Conservation (phyloP, 1,140 invertebrate species). For the Zaprionus taronus region DNA sequence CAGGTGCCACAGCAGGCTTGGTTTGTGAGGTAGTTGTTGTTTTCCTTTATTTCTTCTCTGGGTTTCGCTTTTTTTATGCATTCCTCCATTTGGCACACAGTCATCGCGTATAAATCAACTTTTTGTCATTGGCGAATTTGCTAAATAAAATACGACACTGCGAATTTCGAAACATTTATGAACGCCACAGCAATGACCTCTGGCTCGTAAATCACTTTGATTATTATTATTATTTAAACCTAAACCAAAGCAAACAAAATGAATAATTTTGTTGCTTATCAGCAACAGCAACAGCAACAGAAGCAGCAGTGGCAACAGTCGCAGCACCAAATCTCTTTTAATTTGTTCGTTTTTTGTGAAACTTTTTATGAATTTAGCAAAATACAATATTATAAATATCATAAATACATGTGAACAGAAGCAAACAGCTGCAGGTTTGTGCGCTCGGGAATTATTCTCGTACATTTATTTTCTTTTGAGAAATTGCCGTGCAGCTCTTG, state of each 20-base stretch:
- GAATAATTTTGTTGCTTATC: conserved; percentile 64
- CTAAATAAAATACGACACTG: conserved; percentile 51
- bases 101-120: conserved; percentile 70
- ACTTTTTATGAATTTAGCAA: conserved; percentile 42
- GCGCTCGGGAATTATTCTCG: conserved; percentile 11
- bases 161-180: conserved; percentile 57
- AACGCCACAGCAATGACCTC: conserved; percentile 66
- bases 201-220: conserved; percentile 74
- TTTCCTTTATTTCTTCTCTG: conserved; percentile 9
- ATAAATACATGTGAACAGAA: conserved; percentile 61
- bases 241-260: conserved; percentile 50
- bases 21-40: neutral
- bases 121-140: conserved; percentile 64
- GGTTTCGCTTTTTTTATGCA: conserved; percentile 45
- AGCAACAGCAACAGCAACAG: conserved; percentile 60
- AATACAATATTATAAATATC: conserved; percentile 60
- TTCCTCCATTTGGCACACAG: conserved; percentile 67
- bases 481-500: conserved; percentile 20
- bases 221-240: conserved; percentile 67
- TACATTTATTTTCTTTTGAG: conserved; percentile 13
- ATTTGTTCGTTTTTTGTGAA: conserved; percentile 16
- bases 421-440: conserved; percentile 66
- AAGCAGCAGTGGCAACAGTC: neutral
- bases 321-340: conserved; percentile 28
- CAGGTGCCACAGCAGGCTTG: conserved; percentile 13